Evolutionary conservation across 2,888 invertebrate genomes (phyloP).

Genomic region (Trachelus stipa): DNA sequence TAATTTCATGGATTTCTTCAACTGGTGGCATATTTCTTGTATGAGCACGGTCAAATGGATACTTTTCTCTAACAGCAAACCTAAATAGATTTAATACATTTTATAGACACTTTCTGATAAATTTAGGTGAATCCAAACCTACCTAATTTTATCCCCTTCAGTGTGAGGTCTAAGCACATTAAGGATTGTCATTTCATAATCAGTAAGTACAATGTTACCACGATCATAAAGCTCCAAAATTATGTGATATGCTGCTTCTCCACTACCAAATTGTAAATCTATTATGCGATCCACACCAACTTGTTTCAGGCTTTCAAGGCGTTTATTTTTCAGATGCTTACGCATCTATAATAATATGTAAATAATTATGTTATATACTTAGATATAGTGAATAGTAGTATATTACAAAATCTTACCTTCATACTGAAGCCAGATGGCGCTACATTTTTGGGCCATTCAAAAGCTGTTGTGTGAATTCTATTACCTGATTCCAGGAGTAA

Average conservation of each 20-base stretch:
- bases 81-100: conserved; percentile 61
- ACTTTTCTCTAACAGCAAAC: conserved; percentile 93
- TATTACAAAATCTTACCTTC: conserved; percentile 76
- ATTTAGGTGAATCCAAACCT: conserved; percentile 21
- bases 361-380: conserved; percentile 5
- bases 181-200: conserved; percentile 88
- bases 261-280: conserved; percentile 93
- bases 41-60: conserved; percentile 84
- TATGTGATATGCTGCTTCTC: conserved; percentile 94
- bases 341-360: conserved; percentile 75
- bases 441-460: conserved; percentile 98
- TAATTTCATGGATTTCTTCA: conserved; percentile 71
- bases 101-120: background rate
- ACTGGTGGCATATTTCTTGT: conserved; percentile 70
- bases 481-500: conserved; percentile 94
- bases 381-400: background rate
- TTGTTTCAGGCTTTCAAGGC: conserved; percentile 87
- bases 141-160: conserved; percentile 89
- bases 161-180: conserved; percentile 93
- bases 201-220: conserved; percentile 96
- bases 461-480: conserved; percentile 92
- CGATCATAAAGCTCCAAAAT: conserved; percentile 95
- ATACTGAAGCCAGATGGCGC: conserved; percentile 97
- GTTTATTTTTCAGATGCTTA: conserved; percentile 96
- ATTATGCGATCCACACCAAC: conserved; percentile 94